Evolutionary conservation across 2,113 vertebrate genomes (phyloP), one percentile per base, ranked within the genome.

Genomic region (Brachyhypopomus occidentalis): DNA sequence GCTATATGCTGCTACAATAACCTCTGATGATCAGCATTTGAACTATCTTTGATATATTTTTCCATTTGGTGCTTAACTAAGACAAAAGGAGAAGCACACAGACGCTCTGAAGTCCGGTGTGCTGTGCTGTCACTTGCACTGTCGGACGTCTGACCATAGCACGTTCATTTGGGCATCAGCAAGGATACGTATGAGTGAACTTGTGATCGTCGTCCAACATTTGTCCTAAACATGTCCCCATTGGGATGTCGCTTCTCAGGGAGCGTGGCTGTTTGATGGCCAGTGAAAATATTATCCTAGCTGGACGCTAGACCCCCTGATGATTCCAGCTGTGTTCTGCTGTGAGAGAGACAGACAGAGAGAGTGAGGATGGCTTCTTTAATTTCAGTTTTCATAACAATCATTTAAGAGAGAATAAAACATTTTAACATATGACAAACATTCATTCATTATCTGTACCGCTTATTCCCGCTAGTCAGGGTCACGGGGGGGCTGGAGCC

Each of bases 271-370:
- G 22, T 79, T 75, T 77, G 73, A 80, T 85, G 72, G 22, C 48
- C 16, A 17, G 48, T 5, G 34, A 22, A 77, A 83, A 80, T 67
- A 83, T 83, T 85, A 79, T 83, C 52, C 62, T 77, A 80, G 66
- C 80, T 77, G 77, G 72, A 83, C 77, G 38, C 52, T 27, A 67
- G 67, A 79, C n/a, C 59, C 76, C 76, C 80, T 20, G 59, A 45
- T 82, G 80, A 17, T 72, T 83, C 48, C 77, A 83, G 73, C 84
- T 80, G 52, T 20, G 36, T 73, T 16, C 27, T 69, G 20, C 22
- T 67, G 52, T 48, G 34, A 66, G 30, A 11, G n/a, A 25, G 38
- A 74, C 20, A 73, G 63, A 73, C 22, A 34, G 22, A 60, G 34
- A 20, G 19, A 73, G 25, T 25, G 27, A 36, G 60, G n/a, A 25